Conservation (phyloP, 2,888 invertebrate genomes). For the Dioctria rufipes region DNA sequence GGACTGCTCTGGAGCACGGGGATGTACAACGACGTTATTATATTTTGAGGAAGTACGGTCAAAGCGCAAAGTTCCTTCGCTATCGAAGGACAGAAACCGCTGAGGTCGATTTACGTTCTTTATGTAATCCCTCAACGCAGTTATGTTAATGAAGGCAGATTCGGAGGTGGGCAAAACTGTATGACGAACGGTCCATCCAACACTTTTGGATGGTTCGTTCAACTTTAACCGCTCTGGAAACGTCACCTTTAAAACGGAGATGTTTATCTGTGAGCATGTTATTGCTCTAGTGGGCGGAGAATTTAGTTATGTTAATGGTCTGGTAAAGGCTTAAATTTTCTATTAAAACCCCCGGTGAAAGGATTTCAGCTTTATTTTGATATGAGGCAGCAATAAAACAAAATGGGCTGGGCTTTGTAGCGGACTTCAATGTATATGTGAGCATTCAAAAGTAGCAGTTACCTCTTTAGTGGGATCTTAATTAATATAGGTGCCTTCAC, state of each 20-base stretch:
- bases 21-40: background rate
- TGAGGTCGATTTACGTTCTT: slow-evolving; percentile 16
- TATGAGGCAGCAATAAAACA: background rate
- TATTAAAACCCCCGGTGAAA: background rate
- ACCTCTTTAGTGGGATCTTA: background rate
- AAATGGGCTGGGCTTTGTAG: background rate
- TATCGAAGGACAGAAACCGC: slow-evolving; percentile 14
- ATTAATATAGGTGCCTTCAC: background rate
- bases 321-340: slow-evolving; percentile 7
- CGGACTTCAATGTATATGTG: background rate
- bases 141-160: slow-evolving; percentile 22
- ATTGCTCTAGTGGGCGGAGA: background rate
- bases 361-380: background rate
- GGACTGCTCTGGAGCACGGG: background rate
- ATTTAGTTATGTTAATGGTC: background rate
- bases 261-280: background rate
- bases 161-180: background rate
- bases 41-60: background rate
- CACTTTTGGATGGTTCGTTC: background rate
- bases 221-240: background rate
- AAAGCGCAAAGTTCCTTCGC: background rate
- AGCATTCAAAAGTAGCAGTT: background rate
- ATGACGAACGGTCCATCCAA: background rate
- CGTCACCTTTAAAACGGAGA: slow-evolving; percentile 7
- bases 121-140: slow-evolving; percentile 11